phyloP scores from a whole-genome alignment of 2,888 invertebrate species.

The Synanthedon myopaeformis region DNA sequence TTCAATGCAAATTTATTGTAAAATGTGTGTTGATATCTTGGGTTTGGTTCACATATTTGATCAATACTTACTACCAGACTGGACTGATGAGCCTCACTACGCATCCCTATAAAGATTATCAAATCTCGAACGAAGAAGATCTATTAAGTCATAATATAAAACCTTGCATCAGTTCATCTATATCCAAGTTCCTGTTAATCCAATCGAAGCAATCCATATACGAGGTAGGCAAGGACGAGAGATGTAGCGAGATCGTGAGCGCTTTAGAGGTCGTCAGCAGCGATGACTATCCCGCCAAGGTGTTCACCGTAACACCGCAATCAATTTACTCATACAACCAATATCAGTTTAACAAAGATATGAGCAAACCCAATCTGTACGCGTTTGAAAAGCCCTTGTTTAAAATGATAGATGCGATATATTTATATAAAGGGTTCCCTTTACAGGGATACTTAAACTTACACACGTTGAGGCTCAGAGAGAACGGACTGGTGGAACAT shows the following conservation, averaged over 20 bases:
- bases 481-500: slow-evolving; percentile 26
- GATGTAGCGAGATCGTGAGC: slow-evolving; percentile 2
- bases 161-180: slow-evolving; percentile 19
- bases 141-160: slow-evolving; percentile 18
- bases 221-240: not conserved
- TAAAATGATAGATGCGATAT: slow-evolving; percentile 8
- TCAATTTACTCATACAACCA: slow-evolving; percentile 22
- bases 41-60: slow-evolving; percentile 31
- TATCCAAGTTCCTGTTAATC: not conserved
- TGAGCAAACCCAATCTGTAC: slow-evolving; percentile 14
- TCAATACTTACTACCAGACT: slow-evolving; percentile 28
- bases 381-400: slow-evolving; percentile 8
- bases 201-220: not conserved
- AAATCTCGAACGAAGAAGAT: slow-evolving; percentile 21
- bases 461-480: slow-evolving; percentile 21
- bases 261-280: not conserved
- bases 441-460: slow-evolving; percentile 1
- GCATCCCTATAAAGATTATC: slow-evolving; percentile 22
- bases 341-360: slow-evolving; percentile 19
- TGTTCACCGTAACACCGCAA: slow-evolving; percentile 19
- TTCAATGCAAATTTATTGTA: slow-evolving; percentile 10
- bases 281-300: not conserved
- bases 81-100: slow-evolving; percentile 27
- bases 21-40: slow-evolving; percentile 24
- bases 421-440: slow-evolving; percentile 12